Conservation (phyloP, 2,113 vertebrate species). For the Trematocara zebra region DNA sequence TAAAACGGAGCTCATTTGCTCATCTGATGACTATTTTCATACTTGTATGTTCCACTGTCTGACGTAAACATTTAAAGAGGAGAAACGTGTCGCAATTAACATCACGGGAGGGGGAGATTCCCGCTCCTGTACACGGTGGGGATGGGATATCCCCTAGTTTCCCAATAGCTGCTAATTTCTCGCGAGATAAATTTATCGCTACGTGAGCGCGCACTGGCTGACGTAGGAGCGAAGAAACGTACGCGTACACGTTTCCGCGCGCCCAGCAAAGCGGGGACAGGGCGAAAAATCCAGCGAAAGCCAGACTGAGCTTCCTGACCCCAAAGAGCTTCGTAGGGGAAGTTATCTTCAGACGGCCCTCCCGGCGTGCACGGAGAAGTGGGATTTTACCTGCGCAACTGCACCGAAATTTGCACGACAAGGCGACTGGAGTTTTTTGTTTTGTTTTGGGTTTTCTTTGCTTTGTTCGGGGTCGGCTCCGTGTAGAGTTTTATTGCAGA, state of each 20-base stretch:
- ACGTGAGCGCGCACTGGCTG: background rate
- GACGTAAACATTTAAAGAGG: background rate
- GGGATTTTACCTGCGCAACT: background rate
- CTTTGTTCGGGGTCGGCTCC: background rate
- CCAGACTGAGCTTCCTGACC: constrained; percentile 25
- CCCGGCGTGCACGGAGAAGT: constrained; percentile 16
- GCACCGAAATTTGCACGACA: constrained; percentile 9
- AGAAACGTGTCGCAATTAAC: background rate
- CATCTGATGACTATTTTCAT: background rate
- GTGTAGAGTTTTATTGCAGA: background rate
- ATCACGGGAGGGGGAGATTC: background rate
- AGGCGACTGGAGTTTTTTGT: background rate
- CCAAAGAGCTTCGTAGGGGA: background rate
- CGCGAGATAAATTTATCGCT: constrained; percentile 23
- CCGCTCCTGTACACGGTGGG: background rate
- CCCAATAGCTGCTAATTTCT: background rate
- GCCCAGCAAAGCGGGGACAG: constrained; percentile 6
- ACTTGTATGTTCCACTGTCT: background rate
- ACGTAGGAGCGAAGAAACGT: constrained; percentile 2
- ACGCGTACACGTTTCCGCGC: constrained; percentile 32
- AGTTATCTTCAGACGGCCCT: constrained; percentile 9
- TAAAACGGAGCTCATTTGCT: background rate
- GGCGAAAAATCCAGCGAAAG: constrained; percentile 36
- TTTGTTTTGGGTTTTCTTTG: background rate
- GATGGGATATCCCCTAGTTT: constrained; percentile 17